Conservation (phyloP, 2,113 vertebrate species). For the Ursus arctos region DNA sequence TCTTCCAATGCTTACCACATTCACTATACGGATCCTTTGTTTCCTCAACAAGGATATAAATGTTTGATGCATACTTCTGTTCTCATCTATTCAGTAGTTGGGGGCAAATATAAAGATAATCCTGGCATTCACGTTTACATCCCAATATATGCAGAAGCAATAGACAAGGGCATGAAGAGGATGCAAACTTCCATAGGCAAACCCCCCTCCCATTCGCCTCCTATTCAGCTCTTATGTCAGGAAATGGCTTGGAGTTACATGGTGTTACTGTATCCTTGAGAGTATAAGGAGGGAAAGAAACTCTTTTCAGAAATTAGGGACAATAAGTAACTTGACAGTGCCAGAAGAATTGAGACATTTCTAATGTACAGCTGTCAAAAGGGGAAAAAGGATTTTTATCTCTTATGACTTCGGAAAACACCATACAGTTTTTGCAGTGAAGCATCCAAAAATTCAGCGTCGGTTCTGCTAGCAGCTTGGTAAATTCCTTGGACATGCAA, state of each 20-base stretch:
- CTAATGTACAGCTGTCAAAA: background rate
- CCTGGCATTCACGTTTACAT: background rate
- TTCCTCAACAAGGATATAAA: background rate
- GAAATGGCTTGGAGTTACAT: background rate
- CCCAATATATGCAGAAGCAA: background rate
- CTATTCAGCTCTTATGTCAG: background rate
- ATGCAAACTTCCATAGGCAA: fast-evolving
- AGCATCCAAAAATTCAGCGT: background rate
- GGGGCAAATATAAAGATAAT: background rate
- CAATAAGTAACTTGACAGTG: background rate
- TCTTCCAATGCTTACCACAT: background rate
- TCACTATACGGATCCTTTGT: background rate
- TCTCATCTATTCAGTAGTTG: background rate
- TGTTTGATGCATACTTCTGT: background rate
- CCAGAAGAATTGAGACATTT: background rate
- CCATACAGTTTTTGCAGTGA: background rate
- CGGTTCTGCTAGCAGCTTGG: background rate
- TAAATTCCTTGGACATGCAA: background rate
- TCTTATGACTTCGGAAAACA: background rate
- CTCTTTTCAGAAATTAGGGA: background rate
- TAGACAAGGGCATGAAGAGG: background rate
- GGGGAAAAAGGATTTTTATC: background rate
- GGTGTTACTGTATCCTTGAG: background rate
- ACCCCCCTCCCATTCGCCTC: background rate
- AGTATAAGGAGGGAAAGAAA: background rate